Percentiles rank a stretch among this genome's conserved stretches.
Conservation (phyloP, 1,140 invertebrate genomes). For the Drosophila pseudoananassae region DNA sequence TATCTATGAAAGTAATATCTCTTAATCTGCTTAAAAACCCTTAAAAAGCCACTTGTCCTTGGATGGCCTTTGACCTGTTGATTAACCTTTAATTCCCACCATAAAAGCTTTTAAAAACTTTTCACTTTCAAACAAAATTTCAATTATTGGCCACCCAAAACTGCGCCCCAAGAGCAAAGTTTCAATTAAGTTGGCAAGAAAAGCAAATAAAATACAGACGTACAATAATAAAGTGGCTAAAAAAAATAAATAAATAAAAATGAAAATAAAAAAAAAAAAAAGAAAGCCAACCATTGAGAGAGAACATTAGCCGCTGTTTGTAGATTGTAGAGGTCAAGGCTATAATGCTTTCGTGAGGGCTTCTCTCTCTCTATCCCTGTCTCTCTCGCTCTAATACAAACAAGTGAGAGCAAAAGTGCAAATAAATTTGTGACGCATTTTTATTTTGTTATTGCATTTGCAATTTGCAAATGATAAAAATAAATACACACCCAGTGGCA, state of each 20-base stretch:
- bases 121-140: not conserved
- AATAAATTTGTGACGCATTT: slow-evolving; percentile 80
- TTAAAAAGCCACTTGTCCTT: not conserved
- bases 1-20: not conserved
- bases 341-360: slow-evolving; percentile 40
- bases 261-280: no score
- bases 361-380: not conserved
- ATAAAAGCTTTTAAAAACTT: not conserved
- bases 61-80: not conserved
- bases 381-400: slow-evolving; percentile 13
- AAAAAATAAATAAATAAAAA: slow-evolving; percentile 8
- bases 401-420: slow-evolving; percentile 68
- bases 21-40: not conserved
- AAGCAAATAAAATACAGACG: slow-evolving; percentile 5
- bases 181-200: slow-evolving; percentile 37
- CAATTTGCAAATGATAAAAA: slow-evolving; percentile 60
- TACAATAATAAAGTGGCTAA: slow-evolving; percentile 5
- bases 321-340: slow-evolving; percentile 54
- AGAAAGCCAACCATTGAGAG: slow-evolving; percentile 4
- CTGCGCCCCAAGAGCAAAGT: slow-evolving; percentile 9
- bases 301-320: slow-evolving; percentile 37
- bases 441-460: slow-evolving; percentile 67
- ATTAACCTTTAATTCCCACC: not conserved
- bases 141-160: slow-evolving; percentile 1
- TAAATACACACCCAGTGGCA: slow-evolving; percentile 10